Conservation (phyloP, 2,113 vertebrate genomes). For the Polyodon spathula region DNA sequence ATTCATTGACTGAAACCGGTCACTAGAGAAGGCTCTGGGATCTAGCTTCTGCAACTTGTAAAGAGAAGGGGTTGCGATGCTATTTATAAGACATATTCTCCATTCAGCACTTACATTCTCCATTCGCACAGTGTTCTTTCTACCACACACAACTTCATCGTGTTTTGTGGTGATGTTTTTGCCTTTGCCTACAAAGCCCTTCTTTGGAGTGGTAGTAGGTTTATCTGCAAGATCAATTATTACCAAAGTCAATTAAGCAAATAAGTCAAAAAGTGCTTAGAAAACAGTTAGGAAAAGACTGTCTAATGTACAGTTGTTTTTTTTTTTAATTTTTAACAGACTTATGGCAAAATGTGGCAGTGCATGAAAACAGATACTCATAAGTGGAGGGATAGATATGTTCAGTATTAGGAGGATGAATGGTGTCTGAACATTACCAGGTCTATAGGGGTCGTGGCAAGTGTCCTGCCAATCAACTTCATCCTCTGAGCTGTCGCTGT, state of each 20-base stretch:
- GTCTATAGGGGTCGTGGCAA: constrained; percentile 78
- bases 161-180: constrained; percentile 98
- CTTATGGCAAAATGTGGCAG: too few relatives aligned
- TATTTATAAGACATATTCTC: background rate
- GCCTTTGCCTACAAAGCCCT: constrained; percentile 84
- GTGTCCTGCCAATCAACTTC: constrained; percentile 98
- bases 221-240: constrained; percentile 59
- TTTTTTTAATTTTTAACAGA: too few relatives aligned
- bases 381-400: too few relatives aligned
- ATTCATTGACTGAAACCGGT: too few relatives aligned
- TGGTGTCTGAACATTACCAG: constrained; percentile 72
- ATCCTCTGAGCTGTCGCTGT: constrained; percentile 90
- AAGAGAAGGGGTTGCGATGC: too few relatives aligned
- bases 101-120: constrained; percentile 73
- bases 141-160: constrained; percentile 82
- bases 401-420: too few relatives aligned
- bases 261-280: too few relatives aligned
- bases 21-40: too few relatives aligned
- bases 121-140: constrained; percentile 95
- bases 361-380: too few relatives aligned
- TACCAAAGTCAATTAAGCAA: constrained; percentile 21
- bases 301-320: too few relatives aligned
- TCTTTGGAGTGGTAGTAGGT: constrained; percentile 75
- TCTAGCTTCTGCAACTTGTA: too few relatives aligned
- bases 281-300: too few relatives aligned